Conservation (phyloP, 1,140 invertebrate genomes). For the Pseudomyrmex flavicornis region DNA sequence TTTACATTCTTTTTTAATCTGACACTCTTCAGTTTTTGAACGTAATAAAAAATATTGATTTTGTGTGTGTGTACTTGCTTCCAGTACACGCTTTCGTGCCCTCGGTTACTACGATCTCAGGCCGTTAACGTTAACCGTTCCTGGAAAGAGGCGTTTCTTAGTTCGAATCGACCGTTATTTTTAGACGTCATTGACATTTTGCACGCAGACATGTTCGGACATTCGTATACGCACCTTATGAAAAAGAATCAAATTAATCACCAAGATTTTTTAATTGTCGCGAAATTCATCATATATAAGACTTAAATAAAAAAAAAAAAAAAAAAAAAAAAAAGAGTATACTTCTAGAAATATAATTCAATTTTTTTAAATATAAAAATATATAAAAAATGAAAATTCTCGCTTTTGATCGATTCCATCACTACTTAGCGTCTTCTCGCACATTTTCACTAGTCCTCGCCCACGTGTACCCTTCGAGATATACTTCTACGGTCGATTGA, state of each 20-base stretch:
- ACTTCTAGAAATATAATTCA: background rate
- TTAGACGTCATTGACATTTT: slow-evolving; percentile 77
- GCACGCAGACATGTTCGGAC: slow-evolving; percentile 68
- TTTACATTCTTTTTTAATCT: background rate
- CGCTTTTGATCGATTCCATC: slow-evolving; percentile 28
- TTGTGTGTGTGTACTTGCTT: too few species aligned
- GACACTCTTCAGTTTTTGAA: background rate
- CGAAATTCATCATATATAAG: background rate
- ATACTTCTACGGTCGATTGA: slow-evolving; percentile 68
- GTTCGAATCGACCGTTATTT: slow-evolving; percentile 66
- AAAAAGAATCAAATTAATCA: slow-evolving; percentile 34
- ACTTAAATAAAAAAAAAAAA: background rate
- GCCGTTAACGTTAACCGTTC: slow-evolving; percentile 43
- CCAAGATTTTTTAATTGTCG: slow-evolving; percentile 13
- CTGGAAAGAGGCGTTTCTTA: slow-evolving; percentile 40
- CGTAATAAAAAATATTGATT: too few species aligned
- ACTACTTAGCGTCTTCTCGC: slow-evolving; percentile 38
- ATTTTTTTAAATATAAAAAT: background rate
- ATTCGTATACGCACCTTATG: slow-evolving; percentile 32
- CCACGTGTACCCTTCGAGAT: slow-evolving; percentile 74
- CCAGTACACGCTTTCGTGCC: slow-evolving; percentile 14
- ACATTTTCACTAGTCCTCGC: slow-evolving; percentile 60
- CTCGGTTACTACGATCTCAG: slow-evolving; percentile 29
- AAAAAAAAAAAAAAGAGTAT: background rate
- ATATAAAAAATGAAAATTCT: background rate